phyloP scores from a whole-genome alignment of 2,888 invertebrate genomes.

The Anodontia alba region DNA sequence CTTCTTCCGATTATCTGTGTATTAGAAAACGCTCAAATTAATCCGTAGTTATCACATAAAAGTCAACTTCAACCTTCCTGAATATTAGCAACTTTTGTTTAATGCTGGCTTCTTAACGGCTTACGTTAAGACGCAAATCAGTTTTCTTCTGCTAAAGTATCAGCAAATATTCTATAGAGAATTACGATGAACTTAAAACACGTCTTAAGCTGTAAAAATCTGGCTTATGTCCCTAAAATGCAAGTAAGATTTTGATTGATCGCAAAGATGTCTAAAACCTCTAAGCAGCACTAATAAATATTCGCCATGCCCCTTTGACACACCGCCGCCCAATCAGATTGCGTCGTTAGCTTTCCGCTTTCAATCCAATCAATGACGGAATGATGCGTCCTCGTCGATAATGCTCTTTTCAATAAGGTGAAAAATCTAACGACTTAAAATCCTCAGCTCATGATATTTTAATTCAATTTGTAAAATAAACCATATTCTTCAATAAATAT shows the following conservation, averaged over 20 bases:
- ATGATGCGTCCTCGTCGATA: constrained; percentile 34
- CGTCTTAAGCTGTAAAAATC: constrained; percentile 67
- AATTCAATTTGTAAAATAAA: constrained; percentile 38
- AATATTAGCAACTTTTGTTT: constrained; percentile 61
- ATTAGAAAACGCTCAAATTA: constrained; percentile 31
- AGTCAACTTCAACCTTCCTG: constrained; percentile 48
- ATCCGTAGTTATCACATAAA: constrained; percentile 24
- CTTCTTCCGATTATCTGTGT: constrained; percentile 56
- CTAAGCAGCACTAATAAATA: constrained; percentile 63
- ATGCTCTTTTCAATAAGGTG: constrained; percentile 44
- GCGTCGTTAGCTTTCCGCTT: constrained; percentile 7
- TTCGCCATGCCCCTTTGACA: constrained; percentile 53
- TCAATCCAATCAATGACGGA: constrained; percentile 36
- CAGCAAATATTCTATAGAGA: constrained; percentile 61
- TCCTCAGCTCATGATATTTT: constrained; percentile 16
- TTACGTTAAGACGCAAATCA: constrained; percentile 43
- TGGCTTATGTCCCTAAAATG: constrained; percentile 73
- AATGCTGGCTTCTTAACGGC: constrained; percentile 47
- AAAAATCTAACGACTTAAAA: constrained; percentile 20
- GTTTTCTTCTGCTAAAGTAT: constrained; percentile 51
- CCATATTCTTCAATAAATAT: constrained; percentile 44
- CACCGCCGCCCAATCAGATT: constrained; percentile 46
- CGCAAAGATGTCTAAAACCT: constrained; percentile 53
- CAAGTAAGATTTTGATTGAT: constrained; percentile 69
- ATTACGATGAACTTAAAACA: constrained; percentile 57